phyloP scores from a whole-genome alignment of 1,140 invertebrate species.

The Drosophila gunungcola region DNA sequence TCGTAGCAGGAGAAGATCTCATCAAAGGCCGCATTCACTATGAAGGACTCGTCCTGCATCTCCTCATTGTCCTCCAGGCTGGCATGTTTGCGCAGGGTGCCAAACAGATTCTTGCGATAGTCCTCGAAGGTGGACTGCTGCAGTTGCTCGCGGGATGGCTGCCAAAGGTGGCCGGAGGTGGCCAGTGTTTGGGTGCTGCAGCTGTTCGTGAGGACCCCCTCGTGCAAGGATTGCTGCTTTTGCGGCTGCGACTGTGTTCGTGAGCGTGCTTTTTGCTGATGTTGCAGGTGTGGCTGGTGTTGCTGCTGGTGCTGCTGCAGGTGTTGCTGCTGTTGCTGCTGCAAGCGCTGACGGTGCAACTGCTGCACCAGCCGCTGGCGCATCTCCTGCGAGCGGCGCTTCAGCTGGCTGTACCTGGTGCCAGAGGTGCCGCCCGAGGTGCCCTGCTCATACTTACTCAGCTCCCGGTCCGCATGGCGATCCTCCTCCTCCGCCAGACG shows the following conservation, averaged over 20 bases:
- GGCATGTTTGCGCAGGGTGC: slow-evolving; percentile 52
- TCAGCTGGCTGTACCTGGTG: slow-evolving; percentile 74
- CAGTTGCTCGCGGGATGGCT: slow-evolving; percentile 45
- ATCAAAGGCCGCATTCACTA: slow-evolving; percentile 81
- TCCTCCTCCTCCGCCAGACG: slow-evolving; percentile 71
- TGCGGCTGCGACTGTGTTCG: slow-evolving; percentile 49
- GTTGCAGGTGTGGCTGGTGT: slow-evolving; percentile 29
- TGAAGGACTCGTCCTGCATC: slow-evolving; percentile 68
- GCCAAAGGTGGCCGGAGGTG: slow-evolving; percentile 25
- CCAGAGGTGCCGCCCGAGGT: slow-evolving; percentile 10
- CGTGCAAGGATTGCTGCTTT: slow-evolving; percentile 30
- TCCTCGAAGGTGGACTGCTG: slow-evolving; percentile 70
- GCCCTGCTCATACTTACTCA: slow-evolving; percentile 73
- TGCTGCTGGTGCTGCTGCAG: slow-evolving; percentile 31
- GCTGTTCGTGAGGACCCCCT: slow-evolving; percentile 57
- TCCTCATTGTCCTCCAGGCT: slow-evolving; percentile 49
- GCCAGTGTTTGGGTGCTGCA: slow-evolving; percentile 70
- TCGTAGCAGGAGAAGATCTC: slow-evolving; percentile 77
- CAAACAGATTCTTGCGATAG: slow-evolving; percentile 83
- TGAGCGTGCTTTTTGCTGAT: slow-evolving; percentile 32
- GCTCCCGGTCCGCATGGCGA: slow-evolving; percentile 51
- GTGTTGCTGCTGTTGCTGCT: slow-evolving; percentile 33
- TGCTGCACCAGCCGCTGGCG: slow-evolving; percentile 73
- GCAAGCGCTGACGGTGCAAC: slow-evolving; percentile 62
- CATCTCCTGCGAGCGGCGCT: slow-evolving; percentile 76